Base-by-base conservation (phyloP, 1,140 invertebrate species). In the Panagrolaimus sp. region DNA sequence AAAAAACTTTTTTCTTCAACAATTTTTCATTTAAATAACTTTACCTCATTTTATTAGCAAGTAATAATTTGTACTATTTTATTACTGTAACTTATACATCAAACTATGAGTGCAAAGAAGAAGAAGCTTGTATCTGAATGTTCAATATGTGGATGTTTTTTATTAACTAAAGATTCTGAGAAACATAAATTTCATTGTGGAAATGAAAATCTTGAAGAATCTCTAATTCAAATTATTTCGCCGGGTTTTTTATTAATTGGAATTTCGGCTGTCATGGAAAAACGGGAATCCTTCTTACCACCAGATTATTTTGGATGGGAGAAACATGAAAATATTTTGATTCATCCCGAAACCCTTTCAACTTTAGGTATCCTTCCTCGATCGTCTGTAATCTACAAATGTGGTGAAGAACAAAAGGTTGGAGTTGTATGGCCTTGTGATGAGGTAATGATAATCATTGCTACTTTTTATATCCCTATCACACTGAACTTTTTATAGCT, bases 291-390 rank as follows among this genome's bases (percentile, higher is more conserved):
- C 14, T 66, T 43, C 44, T 21, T 75, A 12, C 69, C 69, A 7
- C 52, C 65, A n/a, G 69, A 74, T 55, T 43, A 65, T 10, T 28
- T 76, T 17, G 74, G 74, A 15, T 76, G 74, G 74, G 44, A 43
- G 5, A 24, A 62, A 21, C 26, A 48, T 38, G 52, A 76, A 64
- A 69, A 74, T 5, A 32, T 75, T 14, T 46, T 76, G 5, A 43
- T 76, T 17, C 55, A 67, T 26, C 47, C 26, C 24, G 65, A 75
- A 38, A 71, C 73, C 8, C 63, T 76, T 43, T 65, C 63, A 26
- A 43, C n/a, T 17, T 67, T 76, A 9, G 63, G 65, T 9, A 21
- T 71, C 1, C 43, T 71, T 8, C 69, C 73, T 4, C 48, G 74
- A 10, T 71, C 67, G 1, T n/a, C 52, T 12, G 52, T 28, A 5